Base-by-base conservation (phyloP, 1,140 invertebrate species). In the Calliopsis andreniformis region DNA sequence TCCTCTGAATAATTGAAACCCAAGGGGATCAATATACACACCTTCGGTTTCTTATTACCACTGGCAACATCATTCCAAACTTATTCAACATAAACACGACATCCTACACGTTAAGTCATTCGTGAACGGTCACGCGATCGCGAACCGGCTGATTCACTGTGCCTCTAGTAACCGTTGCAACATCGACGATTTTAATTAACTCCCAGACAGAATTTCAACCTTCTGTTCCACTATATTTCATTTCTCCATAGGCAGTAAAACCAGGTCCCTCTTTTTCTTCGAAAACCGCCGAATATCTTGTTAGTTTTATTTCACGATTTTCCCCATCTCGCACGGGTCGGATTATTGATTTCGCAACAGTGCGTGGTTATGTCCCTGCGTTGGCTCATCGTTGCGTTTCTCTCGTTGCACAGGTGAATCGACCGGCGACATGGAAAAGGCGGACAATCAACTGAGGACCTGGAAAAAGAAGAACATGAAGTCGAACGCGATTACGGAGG, bases 391-490 rank as follows among this genome's bases (percentile, higher is more conserved):
- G 47, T 51, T 51, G 18, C n/a, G 39, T 69, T 63, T 70, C 6
- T 28, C 8, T 47, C 4, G 30, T 69, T 64, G 42, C 42, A 42
- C 47, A 79, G 80, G 71, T 64, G 42, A 51, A 63, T 42, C 51
- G 16, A 32, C 20, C 51, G 51, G 6, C 67, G 42, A 55, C 10
- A 91, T 90, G 89, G 89, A 91, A 18, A 91, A 91, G 70, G 63
- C 75, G 7, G 88, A 89, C 10, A 82, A 85, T 20, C 88, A 91
- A 30, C 28, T 83, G 47, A 90, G 88, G 49, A 69, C 53, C 39
- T 76, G 69, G 63, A 91, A 88, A 53, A 88, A 85, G 67, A 89
- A 83, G 23, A 77, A 53, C 20, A 81, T 81, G 12, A 84, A 84
- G 58, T 80, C 85, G 58, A 73, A 72, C 0, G 51, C 80, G 2